Conservation (phyloP, 1,140 invertebrate genomes). For the Penaeus chinensis region DNA sequence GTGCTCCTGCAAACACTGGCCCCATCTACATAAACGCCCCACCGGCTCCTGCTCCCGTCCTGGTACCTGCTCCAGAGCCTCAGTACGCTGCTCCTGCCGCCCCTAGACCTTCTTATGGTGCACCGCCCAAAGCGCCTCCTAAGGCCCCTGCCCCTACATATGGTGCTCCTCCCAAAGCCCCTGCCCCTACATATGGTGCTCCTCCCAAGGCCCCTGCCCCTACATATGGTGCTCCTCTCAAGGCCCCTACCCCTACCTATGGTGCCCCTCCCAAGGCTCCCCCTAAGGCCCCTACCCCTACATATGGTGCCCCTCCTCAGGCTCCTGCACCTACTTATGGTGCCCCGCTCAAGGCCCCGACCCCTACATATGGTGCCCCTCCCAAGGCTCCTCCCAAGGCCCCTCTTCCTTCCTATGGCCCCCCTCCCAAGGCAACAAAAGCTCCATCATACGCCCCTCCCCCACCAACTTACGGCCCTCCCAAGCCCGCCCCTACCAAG, state of each 20-base stretch:
- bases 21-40: constrained; percentile 66
- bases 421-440: constrained; percentile 56
- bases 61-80: constrained; percentile 62
- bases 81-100: constrained; percentile 64
- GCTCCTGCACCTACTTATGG: constrained; percentile 55
- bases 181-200: constrained; percentile 47
- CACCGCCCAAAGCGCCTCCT: neutral
- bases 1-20: constrained; percentile 56
- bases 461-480: constrained; percentile 55
- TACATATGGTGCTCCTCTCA: constrained; percentile 56
- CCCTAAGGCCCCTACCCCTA: constrained; percentile 56
- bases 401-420: constrained; percentile 28
- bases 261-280: constrained; percentile 59
- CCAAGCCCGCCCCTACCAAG: constrained; percentile 53
- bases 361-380: constrained; percentile 28
- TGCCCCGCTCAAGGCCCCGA: constrained; percentile 57
- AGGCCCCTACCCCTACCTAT: constrained; percentile 51
- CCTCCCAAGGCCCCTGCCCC: constrained; percentile 56
- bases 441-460: constrained; percentile 49
- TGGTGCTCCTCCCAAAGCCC: constrained; percentile 56
- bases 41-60: constrained; percentile 65
- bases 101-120: constrained; percentile 28
- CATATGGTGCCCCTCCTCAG: constrained; percentile 55
- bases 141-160: constrained; percentile 49
- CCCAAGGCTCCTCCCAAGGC: constrained; percentile 58